These are phyloP conservation scores for Uloborus diversus DNA, from an alignment of 1,140 invertebrate species.

Conservation along the genomic window DNA sequence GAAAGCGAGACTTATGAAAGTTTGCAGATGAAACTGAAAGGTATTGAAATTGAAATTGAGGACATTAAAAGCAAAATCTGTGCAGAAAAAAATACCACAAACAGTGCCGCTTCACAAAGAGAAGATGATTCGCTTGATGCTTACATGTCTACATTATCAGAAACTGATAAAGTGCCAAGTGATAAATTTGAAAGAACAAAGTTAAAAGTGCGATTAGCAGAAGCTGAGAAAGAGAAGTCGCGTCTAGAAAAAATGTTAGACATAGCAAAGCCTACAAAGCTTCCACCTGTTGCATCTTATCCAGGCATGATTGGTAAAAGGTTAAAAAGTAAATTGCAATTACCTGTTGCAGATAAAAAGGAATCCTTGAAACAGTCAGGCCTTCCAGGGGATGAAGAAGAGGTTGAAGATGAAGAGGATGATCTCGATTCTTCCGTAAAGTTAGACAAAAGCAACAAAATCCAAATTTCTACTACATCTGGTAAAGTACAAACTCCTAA, in stretches of 20 bases:
- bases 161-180: slow-evolving; percentile 65
- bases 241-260: slow-evolving; percentile 78
- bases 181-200: slow-evolving; percentile 59
- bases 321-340: slow-evolving; percentile 2
- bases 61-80: slow-evolving; percentile 70
- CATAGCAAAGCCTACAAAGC: slow-evolving; percentile 77
- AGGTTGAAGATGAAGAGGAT: slow-evolving; percentile 36
- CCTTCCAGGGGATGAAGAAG: slow-evolving; percentile 5
- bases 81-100: slow-evolving; percentile 7
- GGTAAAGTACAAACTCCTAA: too few species aligned
- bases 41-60: slow-evolving; percentile 71
- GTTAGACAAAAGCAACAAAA: too few species aligned
- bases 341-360: background rate
- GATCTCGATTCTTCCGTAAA: too few species aligned
- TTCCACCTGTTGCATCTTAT: slow-evolving; percentile 66
- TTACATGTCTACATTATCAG: slow-evolving; percentile 67
- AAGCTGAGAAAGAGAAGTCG: slow-evolving; percentile 75
- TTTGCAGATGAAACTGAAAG: slow-evolving; percentile 77
- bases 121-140: slow-evolving; percentile 63
- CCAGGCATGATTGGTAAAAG: slow-evolving; percentile 40
- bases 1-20: slow-evolving; percentile 81
- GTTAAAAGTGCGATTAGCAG: slow-evolving; percentile 72
- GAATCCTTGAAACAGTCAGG: background rate
- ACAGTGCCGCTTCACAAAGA: background rate
- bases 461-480: too few species aligned